Evolutionary conservation across 2,113 vertebrate species (phyloP), one percentile per base, ranked within the genome.

Genomic region (Nothocercus julius): DNA sequence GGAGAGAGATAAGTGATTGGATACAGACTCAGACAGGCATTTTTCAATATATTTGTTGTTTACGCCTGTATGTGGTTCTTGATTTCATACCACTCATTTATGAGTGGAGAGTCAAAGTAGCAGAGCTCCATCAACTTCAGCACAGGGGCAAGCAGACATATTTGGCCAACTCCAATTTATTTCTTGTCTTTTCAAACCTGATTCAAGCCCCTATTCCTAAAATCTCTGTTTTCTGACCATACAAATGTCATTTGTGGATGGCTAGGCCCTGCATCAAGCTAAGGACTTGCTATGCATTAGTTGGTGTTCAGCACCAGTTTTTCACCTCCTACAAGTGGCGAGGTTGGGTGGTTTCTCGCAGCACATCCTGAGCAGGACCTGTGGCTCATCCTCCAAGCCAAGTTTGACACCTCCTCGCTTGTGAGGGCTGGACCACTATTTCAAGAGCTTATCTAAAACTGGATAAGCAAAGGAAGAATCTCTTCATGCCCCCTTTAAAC

Each of bases 281-380:
- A 66, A 87, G 24, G 24, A 8, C 13, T 73, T 58, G 32, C 54
- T 77, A 53, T 0, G 2, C 9, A 38, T 28, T 56, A 56, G 27
- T 40, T 80, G 28, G 8, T 2, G 4, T 10, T 56, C 28, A 18
- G 5, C 54, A 58, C 30, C 54, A 58, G 28, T 32, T 32, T 44
- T 84, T 74, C 30, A 47, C 69, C 63, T 59, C 7, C 5, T 34
- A 22, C 54, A 58, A 58, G 28, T 58, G 25, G 51, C 14, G 51
- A 7, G 14, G 32, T 79, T 0, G 0, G n/a, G 53, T 1, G 0
- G 45, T 62, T 86, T 47, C 54, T 86, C 2, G 0, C 75, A 6
- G 36, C 0, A 0, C 12, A 47, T 15, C 32, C 58, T 63, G 38
- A 58, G 44, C 67, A 64, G 67, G 28, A 47, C 18, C 0, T 58